Evolutionary conservation across 2,113 vertebrate genomes (phyloP).

Genomic region (Corythoichthys intestinalis): DNA sequence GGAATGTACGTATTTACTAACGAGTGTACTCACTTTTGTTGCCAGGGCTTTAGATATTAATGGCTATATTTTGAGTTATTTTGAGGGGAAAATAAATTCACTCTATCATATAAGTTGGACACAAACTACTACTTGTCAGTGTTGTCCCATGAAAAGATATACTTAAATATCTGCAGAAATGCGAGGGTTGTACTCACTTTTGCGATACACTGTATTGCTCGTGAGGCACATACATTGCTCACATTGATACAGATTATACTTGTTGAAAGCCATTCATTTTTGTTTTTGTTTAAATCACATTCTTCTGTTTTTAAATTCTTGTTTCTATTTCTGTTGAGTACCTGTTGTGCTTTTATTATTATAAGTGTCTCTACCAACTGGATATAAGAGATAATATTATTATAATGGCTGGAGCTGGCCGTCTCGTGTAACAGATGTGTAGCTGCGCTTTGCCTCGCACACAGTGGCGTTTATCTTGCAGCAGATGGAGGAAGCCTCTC

Average conservation of each 20-base stretch:
- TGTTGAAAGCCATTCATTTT: not conserved
- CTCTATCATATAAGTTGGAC: no score
- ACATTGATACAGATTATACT: not conserved
- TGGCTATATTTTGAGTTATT: no score
- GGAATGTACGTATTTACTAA: no score
- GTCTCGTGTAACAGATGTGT: constrained; percentile 5
- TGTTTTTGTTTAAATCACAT: not conserved
- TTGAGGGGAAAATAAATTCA: no score
- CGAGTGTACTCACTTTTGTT: no score
- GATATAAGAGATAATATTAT: constrained; percentile 11
- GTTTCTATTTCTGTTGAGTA: not conserved
- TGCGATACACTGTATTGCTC: no score
- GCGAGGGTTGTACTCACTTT: no score
- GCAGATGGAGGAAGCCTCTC: constrained; percentile 36
- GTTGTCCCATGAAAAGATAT: no score
- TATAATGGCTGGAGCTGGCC: constrained; percentile 3
- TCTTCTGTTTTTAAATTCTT: not conserved
- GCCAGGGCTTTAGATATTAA: no score
- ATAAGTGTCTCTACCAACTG: constrained; percentile 4
- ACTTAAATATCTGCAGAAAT: no score
- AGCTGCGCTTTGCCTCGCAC: constrained; percentile 3
- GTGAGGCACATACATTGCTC: not conserved
- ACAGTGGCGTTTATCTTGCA: constrained; percentile 31
- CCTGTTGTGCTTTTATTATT: constrained; percentile 3
- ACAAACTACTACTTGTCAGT: no score